Evolutionary conservation across 2,888 invertebrate genomes (phyloP).

Genomic region (Caenorhabditis sp.): DNA sequence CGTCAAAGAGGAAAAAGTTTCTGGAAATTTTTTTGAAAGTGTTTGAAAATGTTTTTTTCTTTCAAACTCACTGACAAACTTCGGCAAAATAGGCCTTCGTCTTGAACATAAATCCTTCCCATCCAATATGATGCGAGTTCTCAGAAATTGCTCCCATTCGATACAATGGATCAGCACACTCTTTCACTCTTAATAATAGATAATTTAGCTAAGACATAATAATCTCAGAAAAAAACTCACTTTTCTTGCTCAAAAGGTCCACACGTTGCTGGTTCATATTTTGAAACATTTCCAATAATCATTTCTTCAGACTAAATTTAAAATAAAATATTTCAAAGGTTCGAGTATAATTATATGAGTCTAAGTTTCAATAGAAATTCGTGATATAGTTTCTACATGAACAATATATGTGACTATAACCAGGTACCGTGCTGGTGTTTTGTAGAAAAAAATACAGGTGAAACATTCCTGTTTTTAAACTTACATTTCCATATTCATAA

Average conservation of each 20-base stretch:
- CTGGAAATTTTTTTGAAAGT: slow-evolving; percentile 26
- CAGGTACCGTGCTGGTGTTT: no score
- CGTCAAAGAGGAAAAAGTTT: slow-evolving; percentile 59
- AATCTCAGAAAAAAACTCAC: slow-evolving; percentile 6
- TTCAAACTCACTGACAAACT: slow-evolving; percentile 62
- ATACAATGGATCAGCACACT: slow-evolving; percentile 59
- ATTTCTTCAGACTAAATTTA: slow-evolving; percentile 30
- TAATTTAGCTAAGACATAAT: no score
- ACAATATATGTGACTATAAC: no score
- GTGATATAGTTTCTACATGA: no score
- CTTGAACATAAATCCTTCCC: slow-evolving; percentile 53
- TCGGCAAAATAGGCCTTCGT: slow-evolving; percentile 55
- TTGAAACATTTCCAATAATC: slow-evolving; percentile 12
- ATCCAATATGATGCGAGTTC: slow-evolving; percentile 43
- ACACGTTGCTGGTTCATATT: slow-evolving; percentile 27
- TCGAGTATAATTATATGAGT: no score
- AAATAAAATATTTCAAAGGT: not conserved
- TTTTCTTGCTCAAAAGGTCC: slow-evolving; percentile 37
- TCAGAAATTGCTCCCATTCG: slow-evolving; percentile 52
- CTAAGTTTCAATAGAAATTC: no score
- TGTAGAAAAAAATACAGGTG: no score
- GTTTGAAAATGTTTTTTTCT: not conserved
- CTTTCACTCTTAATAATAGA: no score
- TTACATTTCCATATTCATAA: slow-evolving; percentile 36
- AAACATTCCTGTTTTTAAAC: no score